Evolutionary conservation across 2,888 invertebrate species (phyloP), one percentile per base, ranked within the genome.

Genomic region (Peribatodes rhomboidaria): DNA sequence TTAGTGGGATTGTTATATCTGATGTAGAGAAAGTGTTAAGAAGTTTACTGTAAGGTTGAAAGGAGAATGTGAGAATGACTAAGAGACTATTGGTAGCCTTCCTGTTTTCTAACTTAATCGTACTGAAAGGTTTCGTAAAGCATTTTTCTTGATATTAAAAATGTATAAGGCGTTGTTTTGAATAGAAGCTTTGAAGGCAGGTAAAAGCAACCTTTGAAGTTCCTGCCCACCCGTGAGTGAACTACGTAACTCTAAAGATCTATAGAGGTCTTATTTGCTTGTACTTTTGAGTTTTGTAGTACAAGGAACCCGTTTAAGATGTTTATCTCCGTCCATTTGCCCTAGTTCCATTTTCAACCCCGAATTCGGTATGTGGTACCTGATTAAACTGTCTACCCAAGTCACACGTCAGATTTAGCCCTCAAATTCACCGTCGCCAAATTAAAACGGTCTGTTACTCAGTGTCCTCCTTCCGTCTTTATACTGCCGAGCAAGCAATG

Each of bases 371-470:
- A 14, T 11, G 31, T 42, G 44, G 33, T 44, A 55, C 35, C 55
- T 55, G 44, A 55, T 55, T 55, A 55, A 55, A 44, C 44, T 55
- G 55, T 55, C 55, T 31, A 44, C 55, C 55, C 44, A 44, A 55
- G 31, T 55, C 44, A 16, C 44, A 33, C 35, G 55, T 55, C 55
- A 55, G 55, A 33, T 49, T 58, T 49, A 39, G 14, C 16, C 16
- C 49, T 27, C 41, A 58, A 58, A 47, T 41, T 41, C 41, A 50
- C 16, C 39, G 39, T 14, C 7, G 37, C 47, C 3, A 58, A 49
- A 49, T 58, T 41, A 42, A 59, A 59, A 59, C 44, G 33, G 33
- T 35, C 42, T 35, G 35, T 35, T 11, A 22, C 39, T 27, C 35
- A 37, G 22, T 16, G 20, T 13, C 18, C 33, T 50, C 22, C 35